Evolutionary conservation across 2,113 vertebrate species (phyloP).

Genomic region (Entosphenus tridentatus): DNA sequence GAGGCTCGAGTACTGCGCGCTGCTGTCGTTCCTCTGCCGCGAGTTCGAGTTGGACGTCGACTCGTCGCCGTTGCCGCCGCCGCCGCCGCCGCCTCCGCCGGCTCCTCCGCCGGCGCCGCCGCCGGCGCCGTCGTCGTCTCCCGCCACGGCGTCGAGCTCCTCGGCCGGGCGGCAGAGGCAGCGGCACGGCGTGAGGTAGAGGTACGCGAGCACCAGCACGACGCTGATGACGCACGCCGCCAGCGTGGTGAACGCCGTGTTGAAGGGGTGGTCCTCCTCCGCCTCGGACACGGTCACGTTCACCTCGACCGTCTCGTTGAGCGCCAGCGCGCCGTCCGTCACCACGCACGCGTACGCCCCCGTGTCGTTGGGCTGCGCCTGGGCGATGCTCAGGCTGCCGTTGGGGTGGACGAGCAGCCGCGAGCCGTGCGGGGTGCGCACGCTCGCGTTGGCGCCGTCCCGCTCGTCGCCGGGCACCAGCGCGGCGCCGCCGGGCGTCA

Average conservation of each 20-base stretch:
- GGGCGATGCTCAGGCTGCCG: constrained; percentile 39
- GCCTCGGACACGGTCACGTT: constrained; percentile 39
- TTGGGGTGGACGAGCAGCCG: constrained; percentile 21
- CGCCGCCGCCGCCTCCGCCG: neutral
- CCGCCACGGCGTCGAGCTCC: constrained; percentile 11
- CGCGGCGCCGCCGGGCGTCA: constrained; percentile 34
- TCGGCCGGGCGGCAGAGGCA: constrained; percentile 46
- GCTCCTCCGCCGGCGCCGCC: neutral
- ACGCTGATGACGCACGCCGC: constrained; percentile 83
- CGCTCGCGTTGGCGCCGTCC: constrained; percentile 31
- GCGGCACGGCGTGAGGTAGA: constrained; percentile 79
- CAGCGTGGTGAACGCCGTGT: constrained; percentile 86
- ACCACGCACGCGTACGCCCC: constrained; percentile 65
- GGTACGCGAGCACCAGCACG: constrained; percentile 75
- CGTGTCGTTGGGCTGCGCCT: constrained; percentile 34
- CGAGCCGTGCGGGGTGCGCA: constrained; percentile 2
- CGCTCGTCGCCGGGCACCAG: constrained; percentile 15
- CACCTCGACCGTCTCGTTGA: constrained; percentile 78
- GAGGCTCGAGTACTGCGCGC: constrained; percentile 78
- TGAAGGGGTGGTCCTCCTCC: constrained; percentile 36
- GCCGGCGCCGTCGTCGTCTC: neutral
- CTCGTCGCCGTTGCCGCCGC: neutral
- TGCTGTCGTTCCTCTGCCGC: constrained; percentile 43
- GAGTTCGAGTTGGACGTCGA: constrained; percentile 20
- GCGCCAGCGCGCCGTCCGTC: constrained; percentile 22